phyloP scores from a whole-genome alignment of 2,797 vertebrate species.

The Sphaeramia orbicularis region DNA sequence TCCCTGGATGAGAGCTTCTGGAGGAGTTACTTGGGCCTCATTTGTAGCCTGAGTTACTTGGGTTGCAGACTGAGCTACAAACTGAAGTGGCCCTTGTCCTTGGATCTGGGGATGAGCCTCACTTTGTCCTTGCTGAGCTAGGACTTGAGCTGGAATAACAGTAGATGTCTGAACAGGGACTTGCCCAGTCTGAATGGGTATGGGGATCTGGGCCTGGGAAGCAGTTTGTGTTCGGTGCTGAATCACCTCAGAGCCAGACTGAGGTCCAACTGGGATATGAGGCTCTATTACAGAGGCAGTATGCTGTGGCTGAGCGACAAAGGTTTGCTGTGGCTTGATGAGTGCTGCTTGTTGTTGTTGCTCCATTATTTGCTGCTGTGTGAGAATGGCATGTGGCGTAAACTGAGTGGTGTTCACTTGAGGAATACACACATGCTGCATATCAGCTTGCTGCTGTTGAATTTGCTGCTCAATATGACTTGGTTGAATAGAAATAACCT shows the following conservation, averaged over 20 bases:
- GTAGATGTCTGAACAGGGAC: slow-evolving; percentile 58
- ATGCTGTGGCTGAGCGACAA: slow-evolving; percentile 64
- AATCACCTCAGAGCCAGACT: slow-evolving; percentile 59
- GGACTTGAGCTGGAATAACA: slow-evolving; percentile 52
- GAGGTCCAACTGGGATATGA: slow-evolving; percentile 61
- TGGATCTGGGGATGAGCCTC: slow-evolving; percentile 67
- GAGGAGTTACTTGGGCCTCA: slow-evolving; percentile 56
- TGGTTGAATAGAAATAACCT: slow-evolving; percentile 62
- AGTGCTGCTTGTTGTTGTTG: slow-evolving; percentile 68
- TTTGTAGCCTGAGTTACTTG: slow-evolving; percentile 52
- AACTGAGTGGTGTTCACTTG: slow-evolving; percentile 67
- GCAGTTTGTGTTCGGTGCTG: slow-evolving; percentile 67
- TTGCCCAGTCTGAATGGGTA: slow-evolving; percentile 65
- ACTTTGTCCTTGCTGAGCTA: slow-evolving; percentile 67
- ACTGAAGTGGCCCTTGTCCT: slow-evolving; percentile 68
- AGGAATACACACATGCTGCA: slow-evolving; percentile 62
- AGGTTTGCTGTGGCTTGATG: slow-evolving; percentile 71
- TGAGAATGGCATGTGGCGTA: slow-evolving; percentile 54
- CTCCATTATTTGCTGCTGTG: slow-evolving; percentile 72
- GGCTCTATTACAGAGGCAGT: slow-evolving; percentile 70
- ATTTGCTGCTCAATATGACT: slow-evolving; percentile 69
- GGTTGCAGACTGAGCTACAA: slow-evolving; percentile 60
- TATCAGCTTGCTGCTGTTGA: slow-evolving; percentile 69
- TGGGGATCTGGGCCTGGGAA: slow-evolving; percentile 67
- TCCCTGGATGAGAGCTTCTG: slow-evolving; percentile 55